Conservation (phyloP, 2,888 invertebrate genomes). For the Escarpia spicata region DNA sequence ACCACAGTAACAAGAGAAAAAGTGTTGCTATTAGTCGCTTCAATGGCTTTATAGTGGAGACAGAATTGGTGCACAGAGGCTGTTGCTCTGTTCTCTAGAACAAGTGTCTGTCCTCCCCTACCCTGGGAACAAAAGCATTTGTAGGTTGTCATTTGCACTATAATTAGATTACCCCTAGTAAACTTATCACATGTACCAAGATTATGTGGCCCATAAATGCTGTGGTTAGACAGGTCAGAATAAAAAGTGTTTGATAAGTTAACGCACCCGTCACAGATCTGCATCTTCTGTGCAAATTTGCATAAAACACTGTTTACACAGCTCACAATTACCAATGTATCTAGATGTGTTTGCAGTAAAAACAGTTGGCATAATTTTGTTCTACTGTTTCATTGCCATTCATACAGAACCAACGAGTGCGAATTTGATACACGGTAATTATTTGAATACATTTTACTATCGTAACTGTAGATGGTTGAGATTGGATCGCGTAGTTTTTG, state of each 20-base stretch:
- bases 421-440: neutral
- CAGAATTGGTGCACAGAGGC: neutral
- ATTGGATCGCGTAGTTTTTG: neutral
- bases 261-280: neutral
- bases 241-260: neutral
- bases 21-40: neutral
- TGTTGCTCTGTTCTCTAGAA: neutral
- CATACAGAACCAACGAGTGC: neutral
- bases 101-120: neutral
- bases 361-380: neutral
- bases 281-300: neutral
- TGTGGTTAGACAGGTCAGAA: neutral
- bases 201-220: neutral
- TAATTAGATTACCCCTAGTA: neutral
- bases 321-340: neutral
- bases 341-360: slow-evolving; percentile 3
- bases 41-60: neutral
- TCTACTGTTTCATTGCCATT: neutral
- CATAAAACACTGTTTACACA: neutral
- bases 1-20: neutral
- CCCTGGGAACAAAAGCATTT: no score
- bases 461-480: neutral
- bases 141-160: neutral
- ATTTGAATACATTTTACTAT: slow-evolving; percentile 4
- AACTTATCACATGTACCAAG: neutral